Conservation (phyloP, 2,797 vertebrate genomes). For the Danio aesculapii region DNA sequence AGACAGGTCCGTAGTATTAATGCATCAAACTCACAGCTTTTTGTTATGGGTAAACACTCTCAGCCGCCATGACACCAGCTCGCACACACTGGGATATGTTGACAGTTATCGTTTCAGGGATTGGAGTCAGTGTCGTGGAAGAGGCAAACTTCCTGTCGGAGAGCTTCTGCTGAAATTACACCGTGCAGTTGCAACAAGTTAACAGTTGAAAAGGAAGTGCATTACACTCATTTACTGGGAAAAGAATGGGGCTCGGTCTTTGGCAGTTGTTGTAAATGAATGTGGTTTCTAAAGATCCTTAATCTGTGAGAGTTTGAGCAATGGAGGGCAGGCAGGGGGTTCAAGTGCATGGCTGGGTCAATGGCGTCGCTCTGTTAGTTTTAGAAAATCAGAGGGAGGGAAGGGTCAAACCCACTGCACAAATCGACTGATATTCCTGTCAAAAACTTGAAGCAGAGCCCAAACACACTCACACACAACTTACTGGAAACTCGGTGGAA, state of each 20-base stretch:
- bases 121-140: conserved; percentile 42
- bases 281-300: conserved; percentile 8
- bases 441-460: conserved; percentile 73
- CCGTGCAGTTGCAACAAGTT: background rate
- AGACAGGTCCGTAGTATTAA: conserved; percentile 69
- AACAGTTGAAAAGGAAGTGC: conserved; percentile 12
- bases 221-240: conserved; percentile 7
- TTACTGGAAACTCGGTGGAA: conserved; percentile 42
- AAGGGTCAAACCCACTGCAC: conserved; percentile 68
- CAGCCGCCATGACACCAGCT: conserved; percentile 65
- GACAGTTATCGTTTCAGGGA: conserved; percentile 52
- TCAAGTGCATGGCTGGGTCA: conserved; percentile 81
- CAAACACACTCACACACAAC: conserved; percentile 53
- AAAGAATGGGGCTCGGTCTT: background rate
- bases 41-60: conserved; percentile 78
- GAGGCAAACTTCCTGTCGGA: conserved; percentile 35
- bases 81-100: conserved; percentile 61
- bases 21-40: conserved; percentile 68
- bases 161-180: conserved; percentile 32
- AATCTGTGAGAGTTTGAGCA: conserved; percentile 25
- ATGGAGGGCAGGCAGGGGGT: conserved; percentile 37
- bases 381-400: conserved; percentile 53
- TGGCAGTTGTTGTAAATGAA: conserved; percentile 26
- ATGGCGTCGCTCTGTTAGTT: conserved; percentile 80
- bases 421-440: conserved; percentile 76